Percentiles rank a stretch among this genome's conserved stretches.
These are phyloP conservation scores for Tigriopus japonicus DNA, from an alignment of 1,140 invertebrate species.

Conservation along the genomic window DNA sequence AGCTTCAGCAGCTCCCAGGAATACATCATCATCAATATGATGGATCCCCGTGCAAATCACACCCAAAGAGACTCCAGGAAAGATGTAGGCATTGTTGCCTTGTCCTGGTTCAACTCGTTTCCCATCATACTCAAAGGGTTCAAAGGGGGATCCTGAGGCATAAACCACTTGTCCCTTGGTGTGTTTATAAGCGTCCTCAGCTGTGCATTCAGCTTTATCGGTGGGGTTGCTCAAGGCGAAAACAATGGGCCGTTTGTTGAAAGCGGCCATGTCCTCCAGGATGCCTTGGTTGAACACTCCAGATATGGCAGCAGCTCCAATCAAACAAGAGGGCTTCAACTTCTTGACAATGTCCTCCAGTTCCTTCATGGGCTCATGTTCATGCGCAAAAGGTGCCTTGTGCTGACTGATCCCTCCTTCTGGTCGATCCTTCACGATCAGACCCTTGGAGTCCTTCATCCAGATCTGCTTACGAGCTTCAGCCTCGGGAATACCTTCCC, in stretches of 20 bases:
- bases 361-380: constrained; percentile 50
- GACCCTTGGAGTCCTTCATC: constrained; percentile 47
- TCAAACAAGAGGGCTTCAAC: constrained; percentile 62
- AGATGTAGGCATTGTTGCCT: constrained; percentile 93
- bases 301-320: constrained; percentile 37
- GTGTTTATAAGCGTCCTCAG: constrained; percentile 64
- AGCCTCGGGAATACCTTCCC: constrained; percentile 49
- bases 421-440: constrained; percentile 55
- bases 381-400: constrained; percentile 61
- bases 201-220: constrained; percentile 74
- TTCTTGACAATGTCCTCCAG: constrained; percentile 55
- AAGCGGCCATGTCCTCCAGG: constrained; percentile 59
- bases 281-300: constrained; percentile 64
- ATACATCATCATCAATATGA: constrained; percentile 72
- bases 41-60: constrained; percentile 67
- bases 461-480: constrained; percentile 65
- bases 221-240: constrained; percentile 94
- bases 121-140: constrained; percentile 50
- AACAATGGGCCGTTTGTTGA: constrained; percentile 70
- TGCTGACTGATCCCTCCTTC: constrained; percentile 50
- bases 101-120: constrained; percentile 71
- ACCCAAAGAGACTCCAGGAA: constrained; percentile 77
- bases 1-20: constrained; percentile 63
- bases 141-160: constrained; percentile 79
- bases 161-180: constrained; percentile 75